A percentile compares a stretch with the other conserved stretches of the same genome.
These are phyloP conservation scores for Synanthedon tipuliformis DNA, from an alignment of 2,888 invertebrate species.

Conservation along the genomic window DNA sequence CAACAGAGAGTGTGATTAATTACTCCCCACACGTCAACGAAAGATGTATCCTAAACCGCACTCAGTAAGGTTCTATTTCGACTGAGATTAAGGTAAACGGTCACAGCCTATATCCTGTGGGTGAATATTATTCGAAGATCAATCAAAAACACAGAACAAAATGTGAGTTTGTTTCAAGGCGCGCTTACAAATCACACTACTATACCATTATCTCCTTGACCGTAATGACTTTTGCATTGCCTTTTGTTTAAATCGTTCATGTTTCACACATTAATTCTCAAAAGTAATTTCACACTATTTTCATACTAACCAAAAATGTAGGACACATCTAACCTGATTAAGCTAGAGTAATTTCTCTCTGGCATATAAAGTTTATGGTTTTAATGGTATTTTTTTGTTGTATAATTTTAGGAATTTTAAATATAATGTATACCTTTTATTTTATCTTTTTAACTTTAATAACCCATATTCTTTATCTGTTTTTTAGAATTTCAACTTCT, in stretches of 20 bases:
- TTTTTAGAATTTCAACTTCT: too few species aligned
- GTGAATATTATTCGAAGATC: slow-evolving; percentile 34
- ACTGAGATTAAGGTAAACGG: not conserved
- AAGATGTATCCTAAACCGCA: slow-evolving; percentile 1
- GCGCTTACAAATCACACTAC: slow-evolving; percentile 38
- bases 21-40: not conserved
- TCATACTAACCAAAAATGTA: too few species aligned
- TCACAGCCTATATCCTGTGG: slow-evolving; percentile 15
- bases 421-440: too few species aligned
- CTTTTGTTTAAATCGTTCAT: slow-evolving; percentile 14
- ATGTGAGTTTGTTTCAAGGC: slow-evolving; percentile 14
- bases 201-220: slow-evolving; percentile 30
- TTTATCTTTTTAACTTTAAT: too few species aligned
- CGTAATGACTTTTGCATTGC: slow-evolving; percentile 32
- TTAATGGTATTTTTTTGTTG: too few species aligned
- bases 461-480: too few species aligned
- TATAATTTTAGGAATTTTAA: too few species aligned
- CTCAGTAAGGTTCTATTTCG: slow-evolving; percentile 13
- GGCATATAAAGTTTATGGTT: too few species aligned
- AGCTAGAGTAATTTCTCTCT: too few species aligned
- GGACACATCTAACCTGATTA: too few species aligned
- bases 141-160: slow-evolving; percentile 29
- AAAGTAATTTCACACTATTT: too few species aligned
- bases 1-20: not conserved
- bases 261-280: not conserved